These are phyloP conservation scores for Botia almorhae DNA, from an alignment of 2,797 vertebrate genomes.

Conservation along the genomic window DNA sequence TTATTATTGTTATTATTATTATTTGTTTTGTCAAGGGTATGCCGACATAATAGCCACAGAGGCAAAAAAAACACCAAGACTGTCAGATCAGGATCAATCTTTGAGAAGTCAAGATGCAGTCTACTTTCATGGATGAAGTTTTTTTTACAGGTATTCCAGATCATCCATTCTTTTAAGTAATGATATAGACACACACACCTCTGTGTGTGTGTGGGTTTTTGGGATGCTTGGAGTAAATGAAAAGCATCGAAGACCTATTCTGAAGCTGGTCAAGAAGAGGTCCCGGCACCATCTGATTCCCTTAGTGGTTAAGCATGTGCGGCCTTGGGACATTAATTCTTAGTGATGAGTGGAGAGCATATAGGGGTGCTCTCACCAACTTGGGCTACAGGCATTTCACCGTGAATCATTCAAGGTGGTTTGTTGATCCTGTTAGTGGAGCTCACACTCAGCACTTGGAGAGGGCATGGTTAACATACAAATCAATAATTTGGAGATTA, in stretches of 20 bases:
- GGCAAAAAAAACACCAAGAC: slow-evolving; percentile 28
- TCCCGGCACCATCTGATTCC: too few relatives aligned
- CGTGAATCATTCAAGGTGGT: slow-evolving; percentile 19
- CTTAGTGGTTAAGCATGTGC: too few relatives aligned
- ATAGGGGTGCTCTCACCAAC: too few relatives aligned
- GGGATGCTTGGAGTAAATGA: slow-evolving; percentile 9
- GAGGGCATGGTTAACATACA: slow-evolving; percentile 26
- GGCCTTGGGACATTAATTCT: too few relatives aligned
- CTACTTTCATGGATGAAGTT: slow-evolving; percentile 3
- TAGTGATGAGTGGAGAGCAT: too few relatives aligned
- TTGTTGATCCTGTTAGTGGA: slow-evolving; percentile 40
- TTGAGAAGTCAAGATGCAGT: slow-evolving; percentile 30
- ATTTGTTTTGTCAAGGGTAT: slow-evolving; percentile 12
- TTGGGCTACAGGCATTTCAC: slow-evolving; percentile 22
- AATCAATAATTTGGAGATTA: background rate
- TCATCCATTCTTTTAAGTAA: too few relatives aligned
- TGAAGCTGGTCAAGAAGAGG: background rate
- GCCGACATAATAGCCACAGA: slow-evolving; percentile 25
- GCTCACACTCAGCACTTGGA: slow-evolving; percentile 35
- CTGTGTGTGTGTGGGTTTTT: background rate
- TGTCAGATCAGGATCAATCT: slow-evolving; percentile 25
- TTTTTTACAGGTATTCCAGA: slow-evolving; percentile 16
- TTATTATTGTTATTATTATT: background rate
- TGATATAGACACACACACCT: too few relatives aligned
- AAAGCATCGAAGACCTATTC: slow-evolving; percentile 4